A percentile compares a stretch with the other conserved stretches of the same genome.
Evolutionary conservation across 2,797 vertebrate species (phyloP).

Genomic region (Diplodus sargus): DNA sequence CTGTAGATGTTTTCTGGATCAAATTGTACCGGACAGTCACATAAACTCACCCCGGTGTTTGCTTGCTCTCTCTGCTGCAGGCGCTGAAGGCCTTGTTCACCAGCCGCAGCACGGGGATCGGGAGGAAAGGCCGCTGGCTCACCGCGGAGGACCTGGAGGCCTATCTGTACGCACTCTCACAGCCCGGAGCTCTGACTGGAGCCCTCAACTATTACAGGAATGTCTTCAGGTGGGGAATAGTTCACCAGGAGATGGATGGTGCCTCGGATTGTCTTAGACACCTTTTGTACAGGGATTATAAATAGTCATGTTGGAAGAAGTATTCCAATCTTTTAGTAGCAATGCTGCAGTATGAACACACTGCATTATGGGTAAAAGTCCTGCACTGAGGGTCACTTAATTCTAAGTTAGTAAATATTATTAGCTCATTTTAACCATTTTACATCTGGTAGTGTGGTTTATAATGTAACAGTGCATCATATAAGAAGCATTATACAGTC

Average conservation of each 20-base stretch:
- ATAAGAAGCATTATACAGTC: background rate
- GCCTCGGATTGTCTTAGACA: background rate
- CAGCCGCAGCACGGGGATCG: constrained; percentile 93
- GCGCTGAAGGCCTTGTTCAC: constrained; percentile 94
- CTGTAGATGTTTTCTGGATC: constrained; percentile 24
- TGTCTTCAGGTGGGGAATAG: constrained; percentile 90
- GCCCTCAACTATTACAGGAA: constrained; percentile 97
- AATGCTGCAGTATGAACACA: background rate
- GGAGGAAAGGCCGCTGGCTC: constrained; percentile 91
- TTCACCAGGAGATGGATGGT: background rate
- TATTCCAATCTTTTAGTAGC: background rate
- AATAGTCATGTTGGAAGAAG: background rate
- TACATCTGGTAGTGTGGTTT: background rate
- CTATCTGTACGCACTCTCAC: constrained; percentile 95
- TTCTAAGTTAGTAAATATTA: too few relatives aligned
- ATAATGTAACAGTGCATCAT: background rate
- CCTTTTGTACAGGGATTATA: background rate
- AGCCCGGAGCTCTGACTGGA: constrained; percentile 95
- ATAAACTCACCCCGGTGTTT: constrained; percentile 18
- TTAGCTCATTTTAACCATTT: background rate
- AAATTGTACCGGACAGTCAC: constrained; percentile 8
- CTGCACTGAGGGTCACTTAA: too few relatives aligned
- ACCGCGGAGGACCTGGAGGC: constrained; percentile 95
- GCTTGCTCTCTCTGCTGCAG: constrained; percentile 73
- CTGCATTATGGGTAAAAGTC: too few relatives aligned